Evolutionary conservation across 1,140 invertebrate genomes (phyloP).

Genomic region (Calephelis nemesis): DNA sequence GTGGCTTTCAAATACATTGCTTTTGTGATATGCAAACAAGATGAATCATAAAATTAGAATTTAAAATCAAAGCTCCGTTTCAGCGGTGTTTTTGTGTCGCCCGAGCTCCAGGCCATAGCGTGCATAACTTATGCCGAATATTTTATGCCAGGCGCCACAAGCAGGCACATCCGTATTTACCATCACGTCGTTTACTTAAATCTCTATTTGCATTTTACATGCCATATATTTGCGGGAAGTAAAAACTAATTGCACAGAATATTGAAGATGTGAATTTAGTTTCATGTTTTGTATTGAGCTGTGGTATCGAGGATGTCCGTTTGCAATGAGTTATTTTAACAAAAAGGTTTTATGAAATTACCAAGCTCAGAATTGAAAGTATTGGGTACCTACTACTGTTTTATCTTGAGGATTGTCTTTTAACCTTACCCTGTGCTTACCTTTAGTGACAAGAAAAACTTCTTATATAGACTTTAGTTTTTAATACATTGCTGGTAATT

Average conservation of each 20-base stretch:
- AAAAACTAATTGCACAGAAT: slow-evolving; percentile 2
- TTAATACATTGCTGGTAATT: no score
- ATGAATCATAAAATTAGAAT: slow-evolving; percentile 74
- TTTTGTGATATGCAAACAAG: slow-evolving; percentile 68
- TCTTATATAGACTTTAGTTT: no score
- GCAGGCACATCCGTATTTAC: slow-evolving; percentile 59
- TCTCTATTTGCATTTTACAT: slow-evolving; percentile 50
- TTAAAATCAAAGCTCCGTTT: slow-evolving; percentile 72
- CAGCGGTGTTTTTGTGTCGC: slow-evolving; percentile 68
- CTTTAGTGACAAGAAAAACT: no score
- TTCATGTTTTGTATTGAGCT: no score
- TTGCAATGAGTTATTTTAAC: no score
- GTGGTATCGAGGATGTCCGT: no score
- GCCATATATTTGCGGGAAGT: neutral
- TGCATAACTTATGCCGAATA: slow-evolving; percentile 66
- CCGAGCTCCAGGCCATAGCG: slow-evolving; percentile 46
- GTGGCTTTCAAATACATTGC: slow-evolving; percentile 40
- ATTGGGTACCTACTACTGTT: no score
- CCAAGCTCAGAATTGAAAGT: no score
- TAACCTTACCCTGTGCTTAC: no score
- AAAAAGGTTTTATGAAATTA: no score
- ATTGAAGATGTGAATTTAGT: no score
- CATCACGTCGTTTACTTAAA: slow-evolving; percentile 60
- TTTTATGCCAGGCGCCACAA: slow-evolving; percentile 63
- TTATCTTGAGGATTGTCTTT: no score